Percentiles rank a stretch among this genome's conserved stretches.
Conservation (phyloP, 2,888 invertebrate species). For the Chrysolina haemoptera region DNA sequence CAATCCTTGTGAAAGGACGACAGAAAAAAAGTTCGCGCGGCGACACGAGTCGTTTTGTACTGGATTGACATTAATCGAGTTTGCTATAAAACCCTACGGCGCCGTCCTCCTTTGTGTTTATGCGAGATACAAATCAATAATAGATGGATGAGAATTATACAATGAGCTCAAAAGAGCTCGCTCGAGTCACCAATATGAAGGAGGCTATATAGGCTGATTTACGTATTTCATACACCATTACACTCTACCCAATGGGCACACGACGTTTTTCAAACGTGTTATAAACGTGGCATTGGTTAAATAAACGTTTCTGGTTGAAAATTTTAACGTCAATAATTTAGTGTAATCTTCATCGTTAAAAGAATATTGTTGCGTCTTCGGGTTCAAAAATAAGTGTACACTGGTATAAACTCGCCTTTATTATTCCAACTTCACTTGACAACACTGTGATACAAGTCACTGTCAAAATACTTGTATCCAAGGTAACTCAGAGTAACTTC, state of each 20-base stretch:
- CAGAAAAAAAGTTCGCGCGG: neutral
- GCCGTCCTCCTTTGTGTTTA: neutral
- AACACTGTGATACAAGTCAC: too few species aligned
- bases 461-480: too few species aligned
- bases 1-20: neutral
- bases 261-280: too few species aligned
- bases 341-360: too few species aligned
- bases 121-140: conserved; percentile 5
- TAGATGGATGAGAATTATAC: neutral
- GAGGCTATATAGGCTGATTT: neutral
- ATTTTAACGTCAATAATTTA: too few species aligned
- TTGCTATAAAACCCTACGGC: neutral
- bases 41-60: neutral
- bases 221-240: neutral
- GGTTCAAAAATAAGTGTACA: too few species aligned
- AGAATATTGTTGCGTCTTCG: too few species aligned
- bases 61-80: neutral
- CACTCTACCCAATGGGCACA: neutral
- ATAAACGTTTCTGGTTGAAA: too few species aligned
- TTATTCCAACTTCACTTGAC: too few species aligned
- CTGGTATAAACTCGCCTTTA: too few species aligned
- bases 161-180: neutral
- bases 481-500: too few species aligned
- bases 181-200: neutral
- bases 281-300: too few species aligned